phyloP scores from a whole-genome alignment of 2,888 invertebrate species.

The Catocala fraxini region DNA sequence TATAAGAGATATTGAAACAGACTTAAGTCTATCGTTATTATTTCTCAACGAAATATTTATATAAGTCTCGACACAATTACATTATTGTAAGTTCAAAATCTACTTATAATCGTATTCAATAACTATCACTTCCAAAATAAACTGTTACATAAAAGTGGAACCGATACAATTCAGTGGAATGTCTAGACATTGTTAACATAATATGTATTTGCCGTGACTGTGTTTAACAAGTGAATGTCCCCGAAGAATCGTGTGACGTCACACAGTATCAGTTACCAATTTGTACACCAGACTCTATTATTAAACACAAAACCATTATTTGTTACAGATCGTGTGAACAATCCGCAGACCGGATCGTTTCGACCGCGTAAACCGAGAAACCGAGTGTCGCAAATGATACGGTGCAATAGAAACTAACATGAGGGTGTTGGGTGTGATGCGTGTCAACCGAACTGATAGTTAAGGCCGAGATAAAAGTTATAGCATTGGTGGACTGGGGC shows the following conservation, averaged over 20 bases:
- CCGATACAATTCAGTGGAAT: constrained; percentile 12
- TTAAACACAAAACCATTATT: constrained; percentile 70
- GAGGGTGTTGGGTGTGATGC: constrained; percentile 48
- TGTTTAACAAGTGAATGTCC: constrained; percentile 33
- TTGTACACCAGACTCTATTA: constrained; percentile 62
- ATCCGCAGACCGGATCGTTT: constrained; percentile 68
- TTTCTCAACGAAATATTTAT: too few relatives aligned
- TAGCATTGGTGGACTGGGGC: constrained; percentile 26
- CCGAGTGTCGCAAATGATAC: constrained; percentile 46
- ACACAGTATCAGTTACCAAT: constrained; percentile 56
- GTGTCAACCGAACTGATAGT: constrained; percentile 44
- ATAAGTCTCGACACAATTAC: too few relatives aligned
- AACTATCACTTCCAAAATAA: too few relatives aligned
- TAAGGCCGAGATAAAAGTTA: constrained; percentile 7
- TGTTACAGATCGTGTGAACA: constrained; percentile 79
- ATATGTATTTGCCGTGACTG: constrained; percentile 31
- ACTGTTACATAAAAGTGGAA: not conserved
- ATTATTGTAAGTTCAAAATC: too few relatives aligned
- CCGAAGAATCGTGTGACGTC: constrained; percentile 29
- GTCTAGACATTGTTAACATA: constrained; percentile 38
- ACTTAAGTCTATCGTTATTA: too few relatives aligned
- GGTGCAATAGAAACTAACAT: constrained; percentile 53
- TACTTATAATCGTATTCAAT: too few relatives aligned
- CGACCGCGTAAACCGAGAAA: constrained; percentile 67
- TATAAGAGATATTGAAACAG: too few relatives aligned